These are phyloP conservation scores for Montipora capitata DNA, from an alignment of 92 coral and sea anemone genomes.

Conservation along the genomic window DNA sequence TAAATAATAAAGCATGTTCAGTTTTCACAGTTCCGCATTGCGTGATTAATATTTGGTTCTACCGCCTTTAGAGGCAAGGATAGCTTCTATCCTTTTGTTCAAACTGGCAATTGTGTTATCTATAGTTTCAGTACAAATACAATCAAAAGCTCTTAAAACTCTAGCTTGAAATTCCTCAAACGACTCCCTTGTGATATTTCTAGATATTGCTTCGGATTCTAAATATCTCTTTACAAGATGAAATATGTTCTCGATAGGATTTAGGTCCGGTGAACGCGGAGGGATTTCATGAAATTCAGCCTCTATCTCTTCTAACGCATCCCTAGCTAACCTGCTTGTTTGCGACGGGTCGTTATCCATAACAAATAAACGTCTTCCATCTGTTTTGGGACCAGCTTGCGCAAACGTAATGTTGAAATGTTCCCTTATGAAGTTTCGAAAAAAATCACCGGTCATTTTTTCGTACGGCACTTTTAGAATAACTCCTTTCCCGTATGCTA, in stretches of 20 bases:
- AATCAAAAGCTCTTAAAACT: constrained; percentile 17
- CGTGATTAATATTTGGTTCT: neutral
- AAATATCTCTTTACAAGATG: neutral
- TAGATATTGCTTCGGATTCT: constrained; percentile 32
- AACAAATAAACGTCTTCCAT: constrained; percentile 60
- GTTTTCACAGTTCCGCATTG: too few relatives aligned
- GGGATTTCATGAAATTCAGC: neutral
- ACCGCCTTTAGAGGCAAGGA: neutral
- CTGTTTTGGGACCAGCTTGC: constrained; percentile 50
- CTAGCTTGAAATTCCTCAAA: constrained; percentile 4
- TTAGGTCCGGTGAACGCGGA: neutral
- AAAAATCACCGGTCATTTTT: constrained; percentile 66
- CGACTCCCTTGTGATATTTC: neutral
- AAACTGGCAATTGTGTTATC: neutral
- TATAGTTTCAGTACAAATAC: constrained; percentile 20
- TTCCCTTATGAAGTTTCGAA: constrained; percentile 40
- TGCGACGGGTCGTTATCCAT: constrained; percentile 83
- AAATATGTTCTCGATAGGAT: neutral
- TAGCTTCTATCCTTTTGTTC: too few relatives aligned
- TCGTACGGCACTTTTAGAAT: constrained; percentile 49
- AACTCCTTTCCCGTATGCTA: constrained; percentile 66
- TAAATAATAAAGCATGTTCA: too few relatives aligned
- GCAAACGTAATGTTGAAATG: constrained; percentile 68
- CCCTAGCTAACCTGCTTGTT: constrained; percentile 33
- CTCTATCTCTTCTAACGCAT: neutral